phyloP scores from a whole-genome alignment of 2,888 invertebrate genomes.

The Strigamia transsilvanica region DNA sequence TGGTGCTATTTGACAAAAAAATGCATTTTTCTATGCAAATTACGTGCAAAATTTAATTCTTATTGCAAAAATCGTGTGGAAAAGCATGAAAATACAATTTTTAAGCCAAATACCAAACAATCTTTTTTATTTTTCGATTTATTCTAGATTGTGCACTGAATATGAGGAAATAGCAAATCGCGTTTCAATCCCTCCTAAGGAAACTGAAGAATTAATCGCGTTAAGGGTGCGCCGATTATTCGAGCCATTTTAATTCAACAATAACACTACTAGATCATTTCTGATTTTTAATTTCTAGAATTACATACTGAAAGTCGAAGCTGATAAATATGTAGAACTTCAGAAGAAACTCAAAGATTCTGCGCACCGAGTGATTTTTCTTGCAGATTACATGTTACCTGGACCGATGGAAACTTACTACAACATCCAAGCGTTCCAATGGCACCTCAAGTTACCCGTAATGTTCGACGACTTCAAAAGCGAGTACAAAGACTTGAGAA shows the following conservation, averaged over 20 bases:
- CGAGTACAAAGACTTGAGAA: slow-evolving; percentile 81
- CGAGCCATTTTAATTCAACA: no score
- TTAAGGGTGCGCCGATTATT: slow-evolving; percentile 72
- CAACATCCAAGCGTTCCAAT: slow-evolving; percentile 86
- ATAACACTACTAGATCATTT: neutral
- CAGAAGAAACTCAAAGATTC: slow-evolving; percentile 74
- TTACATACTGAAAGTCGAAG: slow-evolving; percentile 81
- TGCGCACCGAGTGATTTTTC: slow-evolving; percentile 73
- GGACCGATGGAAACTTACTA: slow-evolving; percentile 86
- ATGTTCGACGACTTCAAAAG: slow-evolving; percentile 83
- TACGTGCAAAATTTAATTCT: no score
- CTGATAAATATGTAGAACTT: slow-evolving; percentile 74
- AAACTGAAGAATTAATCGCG: slow-evolving; percentile 86
- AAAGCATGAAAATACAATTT: no score
- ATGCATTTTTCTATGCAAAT: no score
- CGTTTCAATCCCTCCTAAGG: slow-evolving; percentile 79
- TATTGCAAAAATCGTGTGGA: no score
- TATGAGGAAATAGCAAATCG: slow-evolving; percentile 82
- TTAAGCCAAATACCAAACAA: neutral
- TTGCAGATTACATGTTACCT: slow-evolving; percentile 82
- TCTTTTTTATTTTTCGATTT: neutral
- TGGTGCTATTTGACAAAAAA: no score
- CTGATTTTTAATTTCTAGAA: slow-evolving; percentile 53
- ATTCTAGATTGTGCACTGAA: slow-evolving; percentile 78
- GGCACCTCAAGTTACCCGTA: slow-evolving; percentile 82